Base-by-base conservation (phyloP, 2,888 invertebrate species). In the Stenolophus ochropezus region DNA sequence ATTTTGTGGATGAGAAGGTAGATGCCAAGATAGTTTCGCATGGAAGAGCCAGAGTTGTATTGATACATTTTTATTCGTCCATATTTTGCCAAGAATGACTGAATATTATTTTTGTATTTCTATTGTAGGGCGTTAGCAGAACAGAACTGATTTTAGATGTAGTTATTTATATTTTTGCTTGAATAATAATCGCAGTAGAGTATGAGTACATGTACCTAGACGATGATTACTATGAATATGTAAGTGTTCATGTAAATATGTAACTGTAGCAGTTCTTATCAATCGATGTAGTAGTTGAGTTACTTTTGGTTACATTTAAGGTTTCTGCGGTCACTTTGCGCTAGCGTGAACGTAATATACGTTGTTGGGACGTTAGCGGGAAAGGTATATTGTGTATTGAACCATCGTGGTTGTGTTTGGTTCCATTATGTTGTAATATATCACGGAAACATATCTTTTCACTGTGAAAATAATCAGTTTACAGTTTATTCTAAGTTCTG, bases 71-170 rank as follows among this genome's bases (percentile, higher is more conserved):
- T 83, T 82, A 82, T 76, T 83, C 84, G 83, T 84, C 84, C 84
- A 83, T 58, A 83, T 80, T 77, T 81, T 82, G 75, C 82, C 79
- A 80, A 83, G 82, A 83, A 83, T 61, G 81, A 83, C 83, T 83
- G 83, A 83, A 81, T 82, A 82, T 83, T 84, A 83, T 83, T 84
- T 84, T 84, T 83, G 79, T 82, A 83, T 82, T 82, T 78, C 82
- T 51, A 47, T 81, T 77, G 74, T 80, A 81, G 71, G 80, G 80
- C 80, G 73, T 69, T 82, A 81, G 82, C 71, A 82, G 82, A 73
- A 82, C 82, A 84, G 75, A 83, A 84, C 84, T 84, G 83, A 83
- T 83, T 83, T 82, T 83, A 83, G 82, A 82, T 78, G 81, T 83
- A 82, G 78, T 51, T 83, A 71, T 83, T 82, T 82, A 77, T 80